Conservation (phyloP, 2,888 invertebrate species). For the Orthosia gothica region DNA sequence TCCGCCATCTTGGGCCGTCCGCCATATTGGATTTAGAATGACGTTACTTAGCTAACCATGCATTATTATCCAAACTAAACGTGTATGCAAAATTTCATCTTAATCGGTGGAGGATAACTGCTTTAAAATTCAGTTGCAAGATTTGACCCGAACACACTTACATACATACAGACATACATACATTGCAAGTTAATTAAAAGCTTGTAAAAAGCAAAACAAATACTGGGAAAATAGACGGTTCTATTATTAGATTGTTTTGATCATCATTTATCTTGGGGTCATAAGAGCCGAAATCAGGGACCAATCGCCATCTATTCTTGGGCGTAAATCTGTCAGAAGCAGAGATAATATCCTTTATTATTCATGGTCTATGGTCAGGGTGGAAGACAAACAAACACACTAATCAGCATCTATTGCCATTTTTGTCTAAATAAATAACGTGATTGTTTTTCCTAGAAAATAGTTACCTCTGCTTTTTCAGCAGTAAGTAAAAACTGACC, state of each 20-base stretch:
- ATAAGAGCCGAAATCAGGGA: background rate
- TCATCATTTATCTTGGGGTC: background rate
- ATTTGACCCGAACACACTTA: too few species aligned
- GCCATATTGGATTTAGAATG: too few species aligned
- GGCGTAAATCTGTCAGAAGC: conserved; percentile 13
- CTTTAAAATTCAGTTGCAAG: too few species aligned
- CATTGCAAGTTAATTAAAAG: too few species aligned
- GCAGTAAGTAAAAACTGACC: background rate
- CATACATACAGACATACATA: too few species aligned
- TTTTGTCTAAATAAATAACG: conserved; percentile 7
- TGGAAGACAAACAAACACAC: conserved; percentile 34
- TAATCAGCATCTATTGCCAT: conserved; percentile 15
- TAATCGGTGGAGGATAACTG: too few species aligned
- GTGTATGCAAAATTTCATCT: too few species aligned
- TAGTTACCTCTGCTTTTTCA: background rate
- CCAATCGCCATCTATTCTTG: background rate
- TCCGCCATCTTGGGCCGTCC: too few species aligned
- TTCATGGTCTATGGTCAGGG: background rate
- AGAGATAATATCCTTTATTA: conserved; percentile 5
- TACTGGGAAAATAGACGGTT: too few species aligned
- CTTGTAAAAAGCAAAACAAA: too few species aligned
- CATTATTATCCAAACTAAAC: too few species aligned
- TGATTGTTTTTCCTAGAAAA: conserved; percentile 14
- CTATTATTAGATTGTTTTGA: background rate
- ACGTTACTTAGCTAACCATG: too few species aligned